Percentiles rank a stretch among this genome's conserved stretches.
Evolutionary conservation across 1,140 invertebrate species (phyloP).

Genomic region (Neodiprion pinetum): DNA sequence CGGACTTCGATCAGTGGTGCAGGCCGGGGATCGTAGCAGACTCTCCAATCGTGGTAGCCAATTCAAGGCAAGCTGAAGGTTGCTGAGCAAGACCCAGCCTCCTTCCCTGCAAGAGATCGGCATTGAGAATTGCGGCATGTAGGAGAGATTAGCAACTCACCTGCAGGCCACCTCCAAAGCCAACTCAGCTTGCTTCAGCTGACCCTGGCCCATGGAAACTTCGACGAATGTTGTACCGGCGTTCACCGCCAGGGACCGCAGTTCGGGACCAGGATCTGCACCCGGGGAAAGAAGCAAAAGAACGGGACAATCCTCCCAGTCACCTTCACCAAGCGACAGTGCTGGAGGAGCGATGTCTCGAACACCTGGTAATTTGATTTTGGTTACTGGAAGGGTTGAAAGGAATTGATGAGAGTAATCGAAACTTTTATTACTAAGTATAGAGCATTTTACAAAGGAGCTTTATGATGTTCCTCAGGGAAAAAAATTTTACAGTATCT

Average conservation of each 20-base stretch:
- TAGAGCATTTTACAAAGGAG: slow-evolving; percentile 59
- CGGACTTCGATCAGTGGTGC: slow-evolving; percentile 64
- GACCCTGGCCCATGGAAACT: slow-evolving; percentile 78
- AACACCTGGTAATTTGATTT: slow-evolving; percentile 38
- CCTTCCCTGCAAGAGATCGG: slow-evolving; percentile 62
- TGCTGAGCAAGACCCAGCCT: slow-evolving; percentile 84
- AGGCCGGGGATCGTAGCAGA: slow-evolving; percentile 70
- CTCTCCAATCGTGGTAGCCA: slow-evolving; percentile 78
- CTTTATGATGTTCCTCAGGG: slow-evolving; percentile 65
- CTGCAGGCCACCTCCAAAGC: slow-evolving; percentile 63
- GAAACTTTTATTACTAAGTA: slow-evolving; percentile 10
- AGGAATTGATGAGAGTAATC: background rate
- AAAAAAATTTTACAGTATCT: slow-evolving; percentile 19
- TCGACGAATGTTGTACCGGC: slow-evolving; percentile 54
- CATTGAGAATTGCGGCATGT: slow-evolving; percentile 9
- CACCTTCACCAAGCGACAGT: slow-evolving; percentile 56
- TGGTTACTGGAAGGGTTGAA: background rate
- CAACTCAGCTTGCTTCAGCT: slow-evolving; percentile 65
- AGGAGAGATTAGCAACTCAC: slow-evolving; percentile 29
- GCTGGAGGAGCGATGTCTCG: slow-evolving; percentile 46
- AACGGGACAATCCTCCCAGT: slow-evolving; percentile 64
- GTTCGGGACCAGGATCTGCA: slow-evolving; percentile 80
- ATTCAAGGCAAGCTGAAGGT: slow-evolving; percentile 84
- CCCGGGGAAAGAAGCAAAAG: slow-evolving; percentile 76
- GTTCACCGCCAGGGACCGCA: slow-evolving; percentile 67